These are phyloP conservation scores for Acanthurus leucopareius DNA, from an alignment of 2,797 vertebrate genomes.

Conservation along the genomic window DNA sequence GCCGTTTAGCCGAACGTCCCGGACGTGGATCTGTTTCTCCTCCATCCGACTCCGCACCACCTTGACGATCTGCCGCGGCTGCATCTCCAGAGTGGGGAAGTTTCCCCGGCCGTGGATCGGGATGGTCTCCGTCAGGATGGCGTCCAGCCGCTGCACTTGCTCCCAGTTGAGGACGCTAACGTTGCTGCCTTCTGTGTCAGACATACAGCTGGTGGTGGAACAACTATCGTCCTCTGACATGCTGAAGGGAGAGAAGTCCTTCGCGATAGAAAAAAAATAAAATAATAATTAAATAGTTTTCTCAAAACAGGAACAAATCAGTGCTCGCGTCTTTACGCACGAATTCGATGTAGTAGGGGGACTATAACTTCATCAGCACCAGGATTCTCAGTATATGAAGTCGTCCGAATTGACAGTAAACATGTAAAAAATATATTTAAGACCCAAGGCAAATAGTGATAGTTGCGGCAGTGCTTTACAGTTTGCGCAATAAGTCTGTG, in stretches of 20 bases:
- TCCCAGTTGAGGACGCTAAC: constrained; percentile 97
- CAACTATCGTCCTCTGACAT: constrained; percentile 93
- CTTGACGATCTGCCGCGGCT: constrained; percentile 96
- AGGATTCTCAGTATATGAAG: constrained; percentile 8
- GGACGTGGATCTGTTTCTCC: constrained; percentile 91
- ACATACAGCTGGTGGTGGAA: constrained; percentile 56
- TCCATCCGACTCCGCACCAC: constrained; percentile 95
- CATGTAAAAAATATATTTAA: constrained; percentile 17
- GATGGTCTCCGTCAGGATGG: constrained; percentile 96
- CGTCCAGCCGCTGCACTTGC: constrained; percentile 97
- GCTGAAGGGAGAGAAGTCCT: constrained; percentile 51
- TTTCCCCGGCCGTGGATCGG: constrained; percentile 98
- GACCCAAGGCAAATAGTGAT: background rate
- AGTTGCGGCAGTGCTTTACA: constrained; percentile 4
- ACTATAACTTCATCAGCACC: constrained; percentile 45
- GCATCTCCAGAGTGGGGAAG: constrained; percentile 97
- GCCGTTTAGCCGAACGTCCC: constrained; percentile 96
- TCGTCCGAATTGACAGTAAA: constrained; percentile 22
- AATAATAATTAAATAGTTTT: constrained; percentile 3
- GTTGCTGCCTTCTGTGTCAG: constrained; percentile 80
- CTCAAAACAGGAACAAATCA: constrained; percentile 7
- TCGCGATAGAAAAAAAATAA: constrained; percentile 7
- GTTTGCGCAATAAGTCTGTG: constrained; percentile 32
- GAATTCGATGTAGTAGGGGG: background rate
- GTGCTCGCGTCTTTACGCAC: constrained; percentile 60